Conservation (phyloP, 2,888 invertebrate genomes). For the Folsomia manolachei region DNA sequence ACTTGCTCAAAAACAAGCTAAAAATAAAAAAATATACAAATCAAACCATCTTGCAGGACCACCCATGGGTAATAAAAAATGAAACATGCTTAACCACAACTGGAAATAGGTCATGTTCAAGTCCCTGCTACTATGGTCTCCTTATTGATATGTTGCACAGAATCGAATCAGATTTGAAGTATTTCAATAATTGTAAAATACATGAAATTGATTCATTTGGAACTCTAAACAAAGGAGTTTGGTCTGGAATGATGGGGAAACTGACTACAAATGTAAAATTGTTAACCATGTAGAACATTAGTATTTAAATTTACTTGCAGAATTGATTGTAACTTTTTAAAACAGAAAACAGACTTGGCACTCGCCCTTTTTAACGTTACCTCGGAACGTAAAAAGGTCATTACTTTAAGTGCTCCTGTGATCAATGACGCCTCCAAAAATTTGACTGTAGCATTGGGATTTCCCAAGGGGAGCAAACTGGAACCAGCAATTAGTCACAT, state of each 20-base stretch:
- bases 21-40: neutral
- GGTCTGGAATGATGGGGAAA: neutral
- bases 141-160: neutral
- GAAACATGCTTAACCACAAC: slow-evolving; percentile 1
- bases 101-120: neutral
- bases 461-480: neutral
- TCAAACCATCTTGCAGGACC: neutral
- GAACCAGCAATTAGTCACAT: neutral
- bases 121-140: neutral
- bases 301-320: neutral
- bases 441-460: neutral
- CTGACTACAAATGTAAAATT: neutral
- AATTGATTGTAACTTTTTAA: neutral
- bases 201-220: neutral
- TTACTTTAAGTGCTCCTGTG: neutral
- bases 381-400: neutral
- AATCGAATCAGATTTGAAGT: neutral
- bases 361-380: neutral
- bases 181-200: neutral
- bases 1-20: neutral
- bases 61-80: slow-evolving; percentile 7
- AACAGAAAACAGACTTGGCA: neutral
- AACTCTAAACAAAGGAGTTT: neutral
- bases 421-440: neutral
- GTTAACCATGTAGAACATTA: neutral